Evolutionary conservation across 2,797 vertebrate genomes (phyloP), one percentile per base, ranked within the genome.

Genomic region (Echiichthys vipera): DNA sequence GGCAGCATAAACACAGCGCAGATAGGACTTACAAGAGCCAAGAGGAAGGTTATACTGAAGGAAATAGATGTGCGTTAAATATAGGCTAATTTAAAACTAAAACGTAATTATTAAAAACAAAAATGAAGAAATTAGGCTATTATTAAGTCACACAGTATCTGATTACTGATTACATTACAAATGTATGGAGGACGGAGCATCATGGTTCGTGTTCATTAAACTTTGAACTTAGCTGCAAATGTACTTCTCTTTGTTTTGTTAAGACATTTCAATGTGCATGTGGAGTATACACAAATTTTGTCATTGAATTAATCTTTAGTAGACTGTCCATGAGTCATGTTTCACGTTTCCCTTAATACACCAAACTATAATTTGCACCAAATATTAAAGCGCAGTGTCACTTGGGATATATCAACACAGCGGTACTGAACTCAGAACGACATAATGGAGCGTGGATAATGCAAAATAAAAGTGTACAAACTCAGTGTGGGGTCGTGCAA

Each of bases 401-500:
- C 25, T 30, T 11, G 20, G 39, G 27, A 77, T 39, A 15, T 7
- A 62, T 57, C 22, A 4, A 9, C 24, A 34, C 70, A 55, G 29
- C 7, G 59, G 32, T 3, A 15, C 40, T 36, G 54, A 61, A 14
- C 18, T 11, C 7, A 72, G 55, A 32, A 2, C 4, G 25, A 79
- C 65, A 56, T 83, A 50, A 79, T 55, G 61, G 46, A 54, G 37
- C 17, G 59, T 70, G 54, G 64, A 64, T 74, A 77, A 76, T 65
- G 57, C n/a, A 50, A 77, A 71, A 63, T 63, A 42, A 84, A 74
- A 84, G 59, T 71, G 57, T 68, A 65, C 58, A 47, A 59, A 75
- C 77, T 73, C 71, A 30, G 53, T 13, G 32, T 76, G 81, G 55
- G 56, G 68, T 22, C 1, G 2, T 46, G 73, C 40, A 62, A 49